Conservation (phyloP, 2,888 invertebrate genomes). For the Brachycybe producta region DNA sequence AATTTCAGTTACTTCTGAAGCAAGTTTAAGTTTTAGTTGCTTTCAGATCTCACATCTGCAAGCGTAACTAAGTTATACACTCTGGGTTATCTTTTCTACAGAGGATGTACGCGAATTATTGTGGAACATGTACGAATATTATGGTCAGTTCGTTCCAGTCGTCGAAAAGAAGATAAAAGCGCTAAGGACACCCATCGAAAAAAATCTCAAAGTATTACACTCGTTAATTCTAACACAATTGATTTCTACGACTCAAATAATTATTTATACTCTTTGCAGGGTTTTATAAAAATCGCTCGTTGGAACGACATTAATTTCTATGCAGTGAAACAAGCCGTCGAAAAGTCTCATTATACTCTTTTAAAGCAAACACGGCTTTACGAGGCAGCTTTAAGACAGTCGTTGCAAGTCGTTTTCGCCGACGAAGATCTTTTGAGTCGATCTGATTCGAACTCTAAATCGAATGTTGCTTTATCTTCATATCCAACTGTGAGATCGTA, state of each 20-base stretch:
- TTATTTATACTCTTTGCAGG: slow-evolving; percentile 39
- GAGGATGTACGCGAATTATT: slow-evolving; percentile 39
- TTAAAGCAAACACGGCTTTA: slow-evolving; percentile 78
- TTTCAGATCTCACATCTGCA: too few species aligned
- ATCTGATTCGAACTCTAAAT: background rate
- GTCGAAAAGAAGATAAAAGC: slow-evolving; percentile 52
- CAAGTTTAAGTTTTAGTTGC: too few species aligned
- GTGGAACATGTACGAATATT: slow-evolving; percentile 74
- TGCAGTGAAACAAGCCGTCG: slow-evolving; percentile 76
- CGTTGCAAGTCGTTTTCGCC: slow-evolving; percentile 1
- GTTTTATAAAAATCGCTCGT: slow-evolving; percentile 84
- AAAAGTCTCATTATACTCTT: slow-evolving; percentile 72
- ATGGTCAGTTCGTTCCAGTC: slow-evolving; percentile 57
- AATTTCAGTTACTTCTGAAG: too few species aligned
- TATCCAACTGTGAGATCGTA: too few species aligned
- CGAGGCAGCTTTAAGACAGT: slow-evolving; percentile 36
- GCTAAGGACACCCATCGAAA: slow-evolving; percentile 69
- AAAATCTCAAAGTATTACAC: slow-evolving; percentile 52
- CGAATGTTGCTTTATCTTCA: background rate
- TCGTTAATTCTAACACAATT: background rate
- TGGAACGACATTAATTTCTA: slow-evolving; percentile 94
- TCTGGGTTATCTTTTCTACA: too few species aligned
- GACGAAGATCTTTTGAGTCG: slow-evolving; percentile 7
- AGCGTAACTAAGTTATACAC: too few species aligned
- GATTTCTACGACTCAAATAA: too few species aligned